phyloP scores from a whole-genome alignment of 2,888 invertebrate genomes.

The Thereva unica region DNA sequence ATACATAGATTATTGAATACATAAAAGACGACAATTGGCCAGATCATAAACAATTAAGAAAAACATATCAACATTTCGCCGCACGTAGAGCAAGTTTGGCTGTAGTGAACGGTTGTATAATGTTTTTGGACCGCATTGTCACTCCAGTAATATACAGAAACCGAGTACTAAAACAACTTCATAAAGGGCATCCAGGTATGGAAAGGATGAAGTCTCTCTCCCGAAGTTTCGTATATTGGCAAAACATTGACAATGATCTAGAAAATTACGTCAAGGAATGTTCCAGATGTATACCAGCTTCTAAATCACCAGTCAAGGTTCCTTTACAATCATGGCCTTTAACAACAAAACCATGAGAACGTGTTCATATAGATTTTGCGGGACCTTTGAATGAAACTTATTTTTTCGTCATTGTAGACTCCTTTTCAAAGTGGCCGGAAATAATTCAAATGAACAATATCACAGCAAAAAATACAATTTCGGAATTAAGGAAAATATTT shows the following conservation, averaged over 20 bases:
- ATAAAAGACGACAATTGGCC: not conserved
- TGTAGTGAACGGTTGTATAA: slow-evolving; percentile 24
- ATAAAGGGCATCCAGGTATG: slow-evolving; percentile 45
- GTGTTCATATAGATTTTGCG: slow-evolving; percentile 57
- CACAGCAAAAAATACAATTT: not conserved
- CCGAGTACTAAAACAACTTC: slow-evolving; percentile 44
- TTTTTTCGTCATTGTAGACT: too few relatives aligned
- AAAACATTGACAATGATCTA: too few relatives aligned
- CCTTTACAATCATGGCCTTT: slow-evolving; percentile 44
- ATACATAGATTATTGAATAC: not conserved
- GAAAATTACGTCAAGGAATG: slow-evolving; percentile 45
- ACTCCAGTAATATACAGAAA: slow-evolving; percentile 1
- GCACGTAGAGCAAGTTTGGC: not conserved
- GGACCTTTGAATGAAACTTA: too few relatives aligned
- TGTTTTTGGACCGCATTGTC: too few relatives aligned
- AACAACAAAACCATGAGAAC: slow-evolving; percentile 48
- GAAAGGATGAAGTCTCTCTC: slow-evolving; percentile 48
- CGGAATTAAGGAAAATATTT: slow-evolving; percentile 42
- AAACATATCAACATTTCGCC: not conserved
- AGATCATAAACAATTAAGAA: not conserved
- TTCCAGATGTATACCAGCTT: slow-evolving; percentile 44
- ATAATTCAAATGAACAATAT: too few relatives aligned
- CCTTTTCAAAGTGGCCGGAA: too few relatives aligned
- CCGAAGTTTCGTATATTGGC: slow-evolving; percentile 47
- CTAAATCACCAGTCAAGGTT: slow-evolving; percentile 46